Base-by-base conservation (phyloP, 2,888 invertebrate species). In the Spodoptera littoralis region DNA sequence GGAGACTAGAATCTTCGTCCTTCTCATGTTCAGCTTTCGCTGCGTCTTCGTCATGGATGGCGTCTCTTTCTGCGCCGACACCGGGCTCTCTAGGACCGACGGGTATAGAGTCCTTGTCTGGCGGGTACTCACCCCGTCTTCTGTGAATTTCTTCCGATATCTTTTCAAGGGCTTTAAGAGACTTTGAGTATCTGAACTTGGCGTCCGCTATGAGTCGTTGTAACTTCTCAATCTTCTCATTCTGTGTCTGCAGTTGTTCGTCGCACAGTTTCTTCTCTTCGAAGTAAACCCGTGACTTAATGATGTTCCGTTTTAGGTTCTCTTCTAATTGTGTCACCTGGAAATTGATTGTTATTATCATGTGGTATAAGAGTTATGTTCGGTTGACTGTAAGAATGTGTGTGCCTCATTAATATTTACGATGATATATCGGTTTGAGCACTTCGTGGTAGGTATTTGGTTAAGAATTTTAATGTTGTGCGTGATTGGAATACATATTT, bases 131-230 rank as follows among this genome's bases (percentile, higher is more conserved):
- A 53, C 96, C 96, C 56, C 95, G 90, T 11, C 97, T 94, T 84
- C 96, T 96, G 87, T 98, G 98, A 75, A 98, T 98, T 85, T 98
- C 98, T 91, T 98, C 98, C 9, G 98, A 98, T 68, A 99, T 99
- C 77, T 97, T 96, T 89, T 99, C 99, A 36, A 99, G 95, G 72
- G 97, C 96, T 76, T 97, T 96, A 49, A 99, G 95, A 0, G 98
- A 97, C 69, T 96, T 96, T 1, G 98, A 96, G 90, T 99, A 99
- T 51, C 97, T 96, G 71, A 92, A 95, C 89, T 99, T 99, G 1
- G 98, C 97, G 83, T 96, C 96, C 13, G 96, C 95, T 52, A 99
- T 97, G 56, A 97, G 96, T 60, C 96, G 95, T 83, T 98, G 98
- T 12, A 99, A 93, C 76, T 96, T 96, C 80, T 97, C 97, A 18